Conservation (phyloP, 2,797 vertebrate genomes). For the Amphiprion clarkii region DNA sequence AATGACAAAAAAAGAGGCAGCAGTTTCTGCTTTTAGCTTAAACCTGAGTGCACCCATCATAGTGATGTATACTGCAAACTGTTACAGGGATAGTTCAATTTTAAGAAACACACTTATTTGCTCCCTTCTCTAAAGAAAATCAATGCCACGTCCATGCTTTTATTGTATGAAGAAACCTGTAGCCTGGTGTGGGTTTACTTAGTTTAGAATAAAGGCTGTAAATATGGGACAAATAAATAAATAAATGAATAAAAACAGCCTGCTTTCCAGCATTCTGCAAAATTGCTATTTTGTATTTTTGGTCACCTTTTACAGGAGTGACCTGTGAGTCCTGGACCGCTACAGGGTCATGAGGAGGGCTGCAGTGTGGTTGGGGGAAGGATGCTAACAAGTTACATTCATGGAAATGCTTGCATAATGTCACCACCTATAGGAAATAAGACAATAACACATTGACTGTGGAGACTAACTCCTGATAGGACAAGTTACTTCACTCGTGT, state of each 20-base stretch:
- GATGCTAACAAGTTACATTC: not conserved
- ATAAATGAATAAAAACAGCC: not conserved
- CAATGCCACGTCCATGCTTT: not conserved
- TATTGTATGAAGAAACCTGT: not conserved
- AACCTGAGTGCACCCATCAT: conserved; percentile 6
- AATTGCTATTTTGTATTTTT: not conserved
- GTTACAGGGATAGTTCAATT: not conserved
- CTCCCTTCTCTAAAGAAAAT: not conserved
- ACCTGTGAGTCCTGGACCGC: not conserved
- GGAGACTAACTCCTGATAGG: not conserved
- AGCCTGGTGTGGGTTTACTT: not conserved
- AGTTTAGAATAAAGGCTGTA: not conserved
- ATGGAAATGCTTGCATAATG: not conserved
- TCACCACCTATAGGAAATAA: not conserved
- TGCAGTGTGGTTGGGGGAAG: not conserved
- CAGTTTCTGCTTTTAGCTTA: conserved; percentile 17
- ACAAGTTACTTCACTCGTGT: not conserved
- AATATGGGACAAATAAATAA: not conserved
- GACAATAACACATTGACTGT: no score
- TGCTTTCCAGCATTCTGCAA: no score
- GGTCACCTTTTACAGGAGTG: not conserved
- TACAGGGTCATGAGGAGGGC: not conserved
- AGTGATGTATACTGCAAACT: not conserved
- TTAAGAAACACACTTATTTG: not conserved
- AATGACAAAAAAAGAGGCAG: conserved; percentile 27